A percentile compares a stretch with the other conserved stretches of the same genome.
Conservation (phyloP, 2,113 vertebrate genomes). For the Hoplias malabaricus region DNA sequence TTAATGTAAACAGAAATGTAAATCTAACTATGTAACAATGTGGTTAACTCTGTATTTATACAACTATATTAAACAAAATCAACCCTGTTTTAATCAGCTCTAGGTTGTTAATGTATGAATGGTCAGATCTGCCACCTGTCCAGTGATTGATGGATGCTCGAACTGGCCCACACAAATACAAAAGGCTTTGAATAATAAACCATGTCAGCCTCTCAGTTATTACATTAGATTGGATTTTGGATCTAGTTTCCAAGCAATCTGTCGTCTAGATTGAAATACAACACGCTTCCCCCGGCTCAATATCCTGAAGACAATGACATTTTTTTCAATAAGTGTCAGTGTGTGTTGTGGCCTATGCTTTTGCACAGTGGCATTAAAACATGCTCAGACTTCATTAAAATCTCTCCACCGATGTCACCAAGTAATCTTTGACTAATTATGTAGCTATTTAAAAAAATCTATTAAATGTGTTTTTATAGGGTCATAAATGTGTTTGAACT, state of each 20-base stretch:
- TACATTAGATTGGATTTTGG: background rate
- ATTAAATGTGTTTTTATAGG: background rate
- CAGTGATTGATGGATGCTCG: background rate
- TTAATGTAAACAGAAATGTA: too few species aligned
- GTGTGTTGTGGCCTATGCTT: background rate
- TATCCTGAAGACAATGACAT: background rate
- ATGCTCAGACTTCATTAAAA: background rate
- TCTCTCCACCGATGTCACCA: background rate
- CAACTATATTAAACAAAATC: background rate
- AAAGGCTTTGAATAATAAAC: background rate
- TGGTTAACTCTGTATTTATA: too few species aligned
- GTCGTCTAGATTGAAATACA: background rate
- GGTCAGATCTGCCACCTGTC: background rate
- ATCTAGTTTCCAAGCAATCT: constrained; percentile 12
- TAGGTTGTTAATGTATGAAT: background rate
- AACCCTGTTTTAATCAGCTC: background rate
- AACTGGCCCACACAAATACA: background rate
- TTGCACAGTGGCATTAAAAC: background rate
- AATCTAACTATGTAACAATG: too few species aligned
- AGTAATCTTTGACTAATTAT: background rate
- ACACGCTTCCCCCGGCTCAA: background rate
- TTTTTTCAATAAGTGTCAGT: background rate
- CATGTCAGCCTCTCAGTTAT: background rate
- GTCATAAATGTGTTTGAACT: too few species aligned
- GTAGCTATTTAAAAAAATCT: background rate